Evolutionary conservation across 2,113 vertebrate genomes (phyloP).

Genomic region (Thomomys bottae): DNA sequence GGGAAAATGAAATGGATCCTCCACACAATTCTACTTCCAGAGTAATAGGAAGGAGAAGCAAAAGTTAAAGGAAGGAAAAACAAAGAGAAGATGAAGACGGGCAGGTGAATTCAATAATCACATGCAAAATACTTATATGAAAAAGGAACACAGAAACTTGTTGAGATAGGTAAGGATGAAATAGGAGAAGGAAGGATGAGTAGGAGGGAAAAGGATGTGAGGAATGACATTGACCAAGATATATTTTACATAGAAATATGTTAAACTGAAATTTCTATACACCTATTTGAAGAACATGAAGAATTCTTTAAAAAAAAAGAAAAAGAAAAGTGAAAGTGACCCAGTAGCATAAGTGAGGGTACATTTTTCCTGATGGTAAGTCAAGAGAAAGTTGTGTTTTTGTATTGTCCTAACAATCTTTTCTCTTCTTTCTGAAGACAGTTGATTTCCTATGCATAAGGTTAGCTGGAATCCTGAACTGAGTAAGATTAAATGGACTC

Average conservation of each 20-base stretch:
- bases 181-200: not conserved
- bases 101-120: too few species aligned
- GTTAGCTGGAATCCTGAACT: conserved; percentile 28
- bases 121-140: too few species aligned
- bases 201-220: not conserved
- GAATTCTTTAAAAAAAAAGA: not conserved
- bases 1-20: not conserved
- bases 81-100: not conserved
- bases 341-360: accelerated
- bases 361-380: conserved; percentile 48
- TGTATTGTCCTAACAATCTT: conserved; percentile 50
- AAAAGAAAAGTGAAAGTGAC: not conserved
- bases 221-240: too few species aligned
- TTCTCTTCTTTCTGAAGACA: conserved; percentile 23
- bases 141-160: too few species aligned
- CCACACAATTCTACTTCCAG: not conserved
- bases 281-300: too few species aligned
- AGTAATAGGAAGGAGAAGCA: not conserved
- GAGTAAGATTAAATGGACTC: not conserved
- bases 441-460: not conserved
- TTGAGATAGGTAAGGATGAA: too few species aligned
- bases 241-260: too few species aligned
- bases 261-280: too few species aligned
- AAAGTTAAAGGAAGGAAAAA: not conserved
- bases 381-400: conserved; percentile 48